phyloP scores from a whole-genome alignment of 64 coral and sea anemone genomes.

The Exaiptasia diaphana region DNA sequence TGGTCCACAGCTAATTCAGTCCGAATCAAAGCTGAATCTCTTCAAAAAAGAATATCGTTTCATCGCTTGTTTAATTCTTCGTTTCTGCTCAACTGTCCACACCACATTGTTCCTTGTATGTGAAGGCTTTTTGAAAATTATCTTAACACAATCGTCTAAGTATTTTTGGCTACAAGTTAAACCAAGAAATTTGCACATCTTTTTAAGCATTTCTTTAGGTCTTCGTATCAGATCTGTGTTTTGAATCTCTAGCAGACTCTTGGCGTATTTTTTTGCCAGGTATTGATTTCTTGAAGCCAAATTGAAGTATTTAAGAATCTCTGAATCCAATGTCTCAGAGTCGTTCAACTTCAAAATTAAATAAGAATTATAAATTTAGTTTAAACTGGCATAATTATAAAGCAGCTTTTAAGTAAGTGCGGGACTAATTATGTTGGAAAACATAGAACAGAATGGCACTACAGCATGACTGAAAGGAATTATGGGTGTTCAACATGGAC shows the following conservation, averaged over 20 bases:
- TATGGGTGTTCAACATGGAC: not conserved
- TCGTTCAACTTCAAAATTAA: slow-evolving; percentile 24
- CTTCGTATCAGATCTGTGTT: slow-evolving; percentile 38
- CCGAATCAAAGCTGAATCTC: slow-evolving; percentile 19
- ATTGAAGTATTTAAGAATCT: slow-evolving; percentile 39
- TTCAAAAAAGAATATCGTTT: slow-evolving; percentile 29
- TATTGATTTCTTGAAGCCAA: slow-evolving; percentile 37
- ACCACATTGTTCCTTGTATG: slow-evolving; percentile 31
- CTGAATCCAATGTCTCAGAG: not conserved
- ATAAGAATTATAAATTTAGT: not conserved
- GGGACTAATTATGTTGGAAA: not conserved
- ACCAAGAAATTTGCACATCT: slow-evolving; percentile 24
- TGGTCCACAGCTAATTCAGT: too few relatives aligned
- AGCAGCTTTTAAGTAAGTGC: too few relatives aligned
- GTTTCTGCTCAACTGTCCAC: slow-evolving; percentile 36
- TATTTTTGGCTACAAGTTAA: slow-evolving; percentile 21
- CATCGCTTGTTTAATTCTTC: slow-evolving; percentile 4
- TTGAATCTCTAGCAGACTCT: not conserved
- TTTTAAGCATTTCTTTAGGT: slow-evolving; percentile 28
- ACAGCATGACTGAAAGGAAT: not conserved
- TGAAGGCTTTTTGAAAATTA: slow-evolving; percentile 35
- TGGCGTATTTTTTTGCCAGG: not conserved
- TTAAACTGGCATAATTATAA: too few relatives aligned
- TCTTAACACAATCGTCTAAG: slow-evolving; percentile 24
- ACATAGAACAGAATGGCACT: not conserved